Conservation (phyloP, 1,140 invertebrate genomes). For the Brachionus rubens region DNA sequence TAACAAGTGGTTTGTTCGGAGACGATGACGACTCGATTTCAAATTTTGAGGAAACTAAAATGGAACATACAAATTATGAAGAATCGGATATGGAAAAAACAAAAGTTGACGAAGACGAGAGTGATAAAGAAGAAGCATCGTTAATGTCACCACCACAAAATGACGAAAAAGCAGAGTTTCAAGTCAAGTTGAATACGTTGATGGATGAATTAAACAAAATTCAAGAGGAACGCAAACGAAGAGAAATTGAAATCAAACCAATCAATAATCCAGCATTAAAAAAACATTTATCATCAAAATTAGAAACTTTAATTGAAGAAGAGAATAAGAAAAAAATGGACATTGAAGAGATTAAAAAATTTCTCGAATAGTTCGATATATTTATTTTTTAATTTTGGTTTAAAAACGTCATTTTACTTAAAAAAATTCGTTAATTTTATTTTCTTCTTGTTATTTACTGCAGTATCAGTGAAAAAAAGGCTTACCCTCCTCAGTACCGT, state of each 20-base stretch:
- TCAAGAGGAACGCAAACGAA: slow-evolving; percentile 6
- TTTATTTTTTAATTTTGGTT: neutral
- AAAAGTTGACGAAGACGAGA: neutral
- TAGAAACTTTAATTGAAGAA: slow-evolving; percentile 24
- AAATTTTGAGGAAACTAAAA: slow-evolving; percentile 19
- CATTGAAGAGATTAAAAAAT: slow-evolving; percentile 9
- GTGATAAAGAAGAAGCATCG: neutral
- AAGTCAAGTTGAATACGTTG: neutral
- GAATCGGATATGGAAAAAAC: slow-evolving; percentile 6
- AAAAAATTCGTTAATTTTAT: neutral
- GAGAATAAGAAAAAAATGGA: slow-evolving; percentile 2
- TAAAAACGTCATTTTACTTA: neutral
- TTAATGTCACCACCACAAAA: neutral
- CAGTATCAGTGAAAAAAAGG: no score
- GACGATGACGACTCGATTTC: slow-evolving; percentile 21
- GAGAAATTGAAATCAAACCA: slow-evolving; percentile 16
- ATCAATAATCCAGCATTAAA: slow-evolving; percentile 32
- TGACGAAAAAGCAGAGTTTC: neutral
- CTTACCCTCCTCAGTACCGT: no score
- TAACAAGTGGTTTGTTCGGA: slow-evolving; percentile 3
- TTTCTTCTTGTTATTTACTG: no score
- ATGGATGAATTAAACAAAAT: neutral
- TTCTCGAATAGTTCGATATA: neutral
- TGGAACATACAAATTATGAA: neutral
- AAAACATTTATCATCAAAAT: slow-evolving; percentile 1